Percentiles rank a stretch among this genome's conserved stretches.
Evolutionary conservation across 2,888 invertebrate species (phyloP).

Genomic region (Tetranychus truncatus): DNA sequence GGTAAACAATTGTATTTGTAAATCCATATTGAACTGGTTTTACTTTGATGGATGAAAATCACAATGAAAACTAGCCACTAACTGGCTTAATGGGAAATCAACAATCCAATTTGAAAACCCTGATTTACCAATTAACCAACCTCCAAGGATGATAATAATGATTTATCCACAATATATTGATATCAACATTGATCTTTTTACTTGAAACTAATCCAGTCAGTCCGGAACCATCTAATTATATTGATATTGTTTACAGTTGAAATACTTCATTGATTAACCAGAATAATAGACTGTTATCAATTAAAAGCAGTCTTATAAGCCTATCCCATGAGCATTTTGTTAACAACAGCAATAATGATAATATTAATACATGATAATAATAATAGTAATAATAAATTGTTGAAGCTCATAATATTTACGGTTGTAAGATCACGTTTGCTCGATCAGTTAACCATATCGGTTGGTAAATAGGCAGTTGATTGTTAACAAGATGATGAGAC

Average conservation of each 20-base stretch:
- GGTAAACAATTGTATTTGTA: too few species aligned
- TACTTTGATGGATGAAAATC: too few species aligned
- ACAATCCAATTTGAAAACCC: too few species aligned
- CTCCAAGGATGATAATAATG: too few species aligned
- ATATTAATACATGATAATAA: background rate
- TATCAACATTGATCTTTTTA: background rate
- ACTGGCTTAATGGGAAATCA: too few species aligned
- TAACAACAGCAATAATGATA: background rate
- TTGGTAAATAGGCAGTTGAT: background rate
- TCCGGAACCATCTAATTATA: background rate
- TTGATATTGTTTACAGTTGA: background rate
- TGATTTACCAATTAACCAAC: too few species aligned
- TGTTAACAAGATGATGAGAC: background rate
- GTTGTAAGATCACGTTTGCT: background rate
- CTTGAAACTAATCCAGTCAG: background rate
- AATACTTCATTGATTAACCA: background rate
- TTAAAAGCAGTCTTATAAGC: background rate
- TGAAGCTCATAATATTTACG: background rate
- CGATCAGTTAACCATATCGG: slow-evolving; percentile 1
- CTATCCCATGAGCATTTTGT: background rate
- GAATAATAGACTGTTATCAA: background rate
- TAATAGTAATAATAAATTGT: background rate
- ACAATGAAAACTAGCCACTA: too few species aligned
- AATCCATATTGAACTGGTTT: too few species aligned
- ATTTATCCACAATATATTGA: too few species aligned